phyloP scores from a whole-genome alignment of 2,113 vertebrate species.

The Pagrus major region DNA sequence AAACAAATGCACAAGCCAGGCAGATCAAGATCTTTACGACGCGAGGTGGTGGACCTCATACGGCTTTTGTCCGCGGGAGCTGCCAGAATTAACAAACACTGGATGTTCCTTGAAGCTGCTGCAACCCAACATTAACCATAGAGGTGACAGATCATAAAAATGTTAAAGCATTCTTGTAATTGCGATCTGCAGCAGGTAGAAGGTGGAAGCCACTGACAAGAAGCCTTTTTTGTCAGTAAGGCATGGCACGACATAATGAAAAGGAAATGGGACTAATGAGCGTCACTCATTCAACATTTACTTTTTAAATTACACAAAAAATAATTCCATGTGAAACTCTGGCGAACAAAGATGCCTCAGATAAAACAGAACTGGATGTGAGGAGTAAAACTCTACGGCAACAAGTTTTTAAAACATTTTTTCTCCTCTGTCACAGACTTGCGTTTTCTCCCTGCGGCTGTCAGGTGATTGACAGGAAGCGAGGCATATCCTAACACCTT shows the following conservation, averaged over 20 bases:
- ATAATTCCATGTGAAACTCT: too few species aligned
- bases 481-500: not conserved
- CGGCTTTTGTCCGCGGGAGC: too few species aligned
- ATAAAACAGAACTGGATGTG: not conserved
- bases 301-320: not conserved
- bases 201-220: not conserved
- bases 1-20: too few species aligned
- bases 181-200: too few species aligned
- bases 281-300: not conserved
- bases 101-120: too few species aligned
- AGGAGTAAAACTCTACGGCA: not conserved
- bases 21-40: too few species aligned
- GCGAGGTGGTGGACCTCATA: too few species aligned
- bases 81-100: too few species aligned
- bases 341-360: not conserved
- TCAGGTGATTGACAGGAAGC: conserved; percentile 39
- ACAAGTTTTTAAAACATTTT: not conserved
- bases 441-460: not conserved
- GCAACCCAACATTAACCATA: not conserved
- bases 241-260: not conserved
- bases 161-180: not conserved
- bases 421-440: not conserved
- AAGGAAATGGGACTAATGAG: not conserved
- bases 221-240: not conserved
- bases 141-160: not conserved